Conservation (phyloP, 2,797 vertebrate species). For the Neosilurus mollespiculum region DNA sequence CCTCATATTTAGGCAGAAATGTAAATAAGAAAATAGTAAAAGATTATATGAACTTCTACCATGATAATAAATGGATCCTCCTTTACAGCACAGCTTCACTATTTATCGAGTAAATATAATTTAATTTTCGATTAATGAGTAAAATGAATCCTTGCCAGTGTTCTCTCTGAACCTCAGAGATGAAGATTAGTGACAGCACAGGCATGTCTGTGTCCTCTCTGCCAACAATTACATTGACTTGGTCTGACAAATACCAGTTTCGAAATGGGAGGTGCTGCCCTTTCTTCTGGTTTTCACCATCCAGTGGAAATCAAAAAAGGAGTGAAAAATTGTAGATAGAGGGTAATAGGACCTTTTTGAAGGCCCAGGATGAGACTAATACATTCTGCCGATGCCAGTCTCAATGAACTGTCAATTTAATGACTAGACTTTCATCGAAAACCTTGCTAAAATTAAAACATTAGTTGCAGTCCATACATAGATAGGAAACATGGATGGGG, state of each 20-base stretch:
- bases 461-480: neutral
- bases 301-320: constrained; percentile 43
- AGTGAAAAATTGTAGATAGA: constrained; percentile 28
- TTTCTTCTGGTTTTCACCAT: constrained; percentile 50
- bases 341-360: constrained; percentile 43
- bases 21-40: no score
- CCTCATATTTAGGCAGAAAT: neutral
- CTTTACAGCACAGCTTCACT: neutral
- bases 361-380: constrained; percentile 29
- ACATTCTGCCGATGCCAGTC: constrained; percentile 34
- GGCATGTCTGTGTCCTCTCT: constrained; percentile 52
- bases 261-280: constrained; percentile 48
- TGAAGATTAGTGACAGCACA: constrained; percentile 44
- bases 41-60: neutral
- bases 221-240: constrained; percentile 55
- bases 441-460: neutral
- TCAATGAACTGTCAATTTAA: constrained; percentile 16
- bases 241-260: constrained; percentile 54
- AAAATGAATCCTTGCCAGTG: constrained; percentile 26
- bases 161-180: constrained; percentile 33
- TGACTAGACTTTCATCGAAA: constrained; percentile 20
- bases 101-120: neutral
- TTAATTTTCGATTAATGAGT: neutral
- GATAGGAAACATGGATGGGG: neutral
- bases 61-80: neutral